A percentile compares a stretch with the other conserved stretches of the same genome.
phyloP scores from a whole-genome alignment of 2,888 invertebrate genomes.

The Tanytarsus gracilentus region DNA sequence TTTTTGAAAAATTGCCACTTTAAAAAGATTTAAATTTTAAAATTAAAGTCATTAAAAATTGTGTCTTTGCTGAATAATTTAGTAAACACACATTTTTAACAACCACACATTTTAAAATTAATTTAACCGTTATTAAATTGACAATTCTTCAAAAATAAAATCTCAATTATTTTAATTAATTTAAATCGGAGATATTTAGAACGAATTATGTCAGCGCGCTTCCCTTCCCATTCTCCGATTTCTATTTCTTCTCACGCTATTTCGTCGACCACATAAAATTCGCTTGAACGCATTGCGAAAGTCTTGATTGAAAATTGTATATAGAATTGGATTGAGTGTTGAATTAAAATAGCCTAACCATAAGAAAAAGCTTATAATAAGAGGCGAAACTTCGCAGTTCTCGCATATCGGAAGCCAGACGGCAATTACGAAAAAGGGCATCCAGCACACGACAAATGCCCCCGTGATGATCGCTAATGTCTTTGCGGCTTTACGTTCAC shows the following conservation, averaged over 20 bases:
- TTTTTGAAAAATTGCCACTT: too few relatives aligned
- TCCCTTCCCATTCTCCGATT: slow-evolving; percentile 29
- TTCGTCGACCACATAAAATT: slow-evolving; percentile 57
- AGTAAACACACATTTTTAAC: too few relatives aligned
- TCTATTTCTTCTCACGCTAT: slow-evolving; percentile 30
- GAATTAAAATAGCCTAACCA: slow-evolving; percentile 92
- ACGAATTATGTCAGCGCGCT: slow-evolving; percentile 27
- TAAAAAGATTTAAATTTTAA: too few relatives aligned
- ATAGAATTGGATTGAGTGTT: slow-evolving; percentile 82
- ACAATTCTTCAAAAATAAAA: too few relatives aligned
- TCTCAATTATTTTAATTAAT: too few relatives aligned
- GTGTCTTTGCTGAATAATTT: too few relatives aligned
- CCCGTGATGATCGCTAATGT: slow-evolving; percentile 88
- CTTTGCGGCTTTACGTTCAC: slow-evolving; percentile 81
- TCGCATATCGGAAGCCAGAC: slow-evolving; percentile 73
- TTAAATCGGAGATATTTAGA: slow-evolving; percentile 10
- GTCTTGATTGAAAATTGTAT: slow-evolving; percentile 90
- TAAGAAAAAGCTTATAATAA: slow-evolving; percentile 65
- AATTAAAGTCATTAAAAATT: too few relatives aligned
- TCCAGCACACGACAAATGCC: slow-evolving; percentile 88
- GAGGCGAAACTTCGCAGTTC: slow-evolving; percentile 59
- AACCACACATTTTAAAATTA: too few relatives aligned
- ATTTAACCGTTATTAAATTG: too few relatives aligned
- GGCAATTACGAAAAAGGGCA: slow-evolving; percentile 88
- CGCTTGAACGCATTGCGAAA: slow-evolving; percentile 84